Conservation (phyloP, 2,113 vertebrate species). For the Hydropotes inermis region DNA sequence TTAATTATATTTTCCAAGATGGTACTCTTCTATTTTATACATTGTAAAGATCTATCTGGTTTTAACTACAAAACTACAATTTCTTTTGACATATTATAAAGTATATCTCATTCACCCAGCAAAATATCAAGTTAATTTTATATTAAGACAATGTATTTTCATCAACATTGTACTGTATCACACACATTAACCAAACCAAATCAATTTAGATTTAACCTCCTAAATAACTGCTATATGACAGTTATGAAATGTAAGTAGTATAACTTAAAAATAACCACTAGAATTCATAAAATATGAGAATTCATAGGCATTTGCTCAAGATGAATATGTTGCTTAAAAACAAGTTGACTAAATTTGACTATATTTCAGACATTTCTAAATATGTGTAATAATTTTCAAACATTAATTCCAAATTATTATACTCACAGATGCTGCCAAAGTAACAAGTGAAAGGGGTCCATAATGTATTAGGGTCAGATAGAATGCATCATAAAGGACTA, state of each 20-base stretch:
- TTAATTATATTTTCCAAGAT: neutral
- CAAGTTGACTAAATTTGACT: neutral
- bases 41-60: neutral
- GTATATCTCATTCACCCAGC: neutral
- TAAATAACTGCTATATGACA: conserved; percentile 1
- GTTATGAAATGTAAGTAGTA: neutral
- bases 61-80: conserved; percentile 22
- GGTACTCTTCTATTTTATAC: neutral
- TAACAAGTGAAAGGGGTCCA: neutral
- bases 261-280: neutral
- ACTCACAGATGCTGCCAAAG: neutral
- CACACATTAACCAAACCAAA: conserved; percentile 6
- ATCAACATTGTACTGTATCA: neutral
- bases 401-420: conserved; percentile 28
- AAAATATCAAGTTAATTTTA: conserved; percentile 40
- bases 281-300: neutral
- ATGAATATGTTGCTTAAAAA: conserved; percentile 25
- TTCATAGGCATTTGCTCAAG: neutral
- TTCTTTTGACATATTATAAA: neutral
- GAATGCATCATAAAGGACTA: neutral
- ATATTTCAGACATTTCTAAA: conserved; percentile 40
- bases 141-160: conserved; percentile 31
- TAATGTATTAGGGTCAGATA: neutral
- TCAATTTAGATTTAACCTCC: conserved; percentile 11
- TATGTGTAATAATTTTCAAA: neutral